Evolutionary conservation across 2,113 vertebrate species (phyloP), one percentile per base, ranked within the genome.

Genomic region (Cephalopholis sonnerati): DNA sequence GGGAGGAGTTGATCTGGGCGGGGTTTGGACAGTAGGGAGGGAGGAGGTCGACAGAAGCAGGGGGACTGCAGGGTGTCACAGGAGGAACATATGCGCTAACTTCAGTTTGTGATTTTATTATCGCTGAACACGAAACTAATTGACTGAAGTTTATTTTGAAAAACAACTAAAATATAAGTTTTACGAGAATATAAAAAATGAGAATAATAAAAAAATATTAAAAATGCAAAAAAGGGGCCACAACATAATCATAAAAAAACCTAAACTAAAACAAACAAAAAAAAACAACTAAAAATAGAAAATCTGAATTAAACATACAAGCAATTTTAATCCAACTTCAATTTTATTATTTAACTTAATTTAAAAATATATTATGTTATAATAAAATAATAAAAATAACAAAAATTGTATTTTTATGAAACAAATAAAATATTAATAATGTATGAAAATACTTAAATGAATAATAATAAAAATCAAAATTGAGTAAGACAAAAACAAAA

Each of bases 41-140:
- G 62, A 11, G 66, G 75, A 55, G 67, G 75, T 20, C 2, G 1
- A 70, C 51, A 79, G 70, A 20, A 3, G n/a, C 36, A 69, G 44
- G 78, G 2, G 41, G 71, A 61, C 66, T n/a, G 53, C 36, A 16
- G 66, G 65, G 50, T 2, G 32, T 54, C 64, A 66, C 22, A 0
- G 48, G 64, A 50, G 59, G 4, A 62, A 6, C 16, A 41, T 8
- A 32, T 41, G 41, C 8, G 29, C 18, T 32, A 2, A 22, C 39
- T 15, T 36, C 8, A 25, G 7, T 69, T 71, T 20, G 9, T 29
- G 53, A 44, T n/a, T 68, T 22, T 15, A 9, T 51, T 54, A 16
- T 16, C 0, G 16, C 24, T 10, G 24, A 5, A n/a, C 59, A 36
- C 29, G 4, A 46, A 46, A 63, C 8, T 6, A 2, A 48, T 18